phyloP scores from a whole-genome alignment of 2,888 invertebrate species.

The Yponomeuta malinellus region DNA sequence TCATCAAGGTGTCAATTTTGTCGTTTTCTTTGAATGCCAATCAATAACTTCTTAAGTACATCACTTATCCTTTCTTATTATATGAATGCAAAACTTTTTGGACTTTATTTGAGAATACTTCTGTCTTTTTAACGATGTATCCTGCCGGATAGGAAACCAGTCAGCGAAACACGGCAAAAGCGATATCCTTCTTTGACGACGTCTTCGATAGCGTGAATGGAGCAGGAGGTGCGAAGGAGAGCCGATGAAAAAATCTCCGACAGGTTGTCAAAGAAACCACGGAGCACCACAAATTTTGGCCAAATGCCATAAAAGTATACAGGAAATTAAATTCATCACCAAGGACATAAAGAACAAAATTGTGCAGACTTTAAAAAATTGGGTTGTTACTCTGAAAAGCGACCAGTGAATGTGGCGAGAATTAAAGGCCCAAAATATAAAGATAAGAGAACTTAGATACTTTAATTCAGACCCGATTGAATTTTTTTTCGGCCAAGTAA shows the following conservation, averaged over 20 bases:
- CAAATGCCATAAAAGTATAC: neutral
- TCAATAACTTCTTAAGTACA: no score
- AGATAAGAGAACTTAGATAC: neutral
- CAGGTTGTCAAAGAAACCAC: neutral
- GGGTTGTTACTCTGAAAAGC: slow-evolving; percentile 11
- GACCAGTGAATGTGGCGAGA: slow-evolving; percentile 3
- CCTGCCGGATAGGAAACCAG: slow-evolving; percentile 12
- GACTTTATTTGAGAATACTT: neutral
- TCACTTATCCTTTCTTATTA: no score
- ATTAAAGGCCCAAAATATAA: neutral
- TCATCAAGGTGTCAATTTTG: no score
- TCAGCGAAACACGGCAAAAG: slow-evolving; percentile 11
- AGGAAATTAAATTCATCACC: no score
- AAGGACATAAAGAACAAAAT: no score
- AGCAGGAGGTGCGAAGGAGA: no score
- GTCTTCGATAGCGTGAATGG: neutral
- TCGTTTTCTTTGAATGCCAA: no score
- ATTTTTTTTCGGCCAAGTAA: slow-evolving; percentile 29
- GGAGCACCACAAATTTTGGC: slow-evolving; percentile 11
- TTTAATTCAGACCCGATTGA: slow-evolving; percentile 14
- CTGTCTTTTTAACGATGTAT: neutral
- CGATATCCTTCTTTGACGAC: slow-evolving; percentile 7
- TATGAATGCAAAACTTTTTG: no score
- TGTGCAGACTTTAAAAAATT: slow-evolving; percentile 6
- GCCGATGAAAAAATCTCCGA: neutral